phyloP scores from a whole-genome alignment of 2,113 vertebrate species.

The Leiothrix lutea region DNA sequence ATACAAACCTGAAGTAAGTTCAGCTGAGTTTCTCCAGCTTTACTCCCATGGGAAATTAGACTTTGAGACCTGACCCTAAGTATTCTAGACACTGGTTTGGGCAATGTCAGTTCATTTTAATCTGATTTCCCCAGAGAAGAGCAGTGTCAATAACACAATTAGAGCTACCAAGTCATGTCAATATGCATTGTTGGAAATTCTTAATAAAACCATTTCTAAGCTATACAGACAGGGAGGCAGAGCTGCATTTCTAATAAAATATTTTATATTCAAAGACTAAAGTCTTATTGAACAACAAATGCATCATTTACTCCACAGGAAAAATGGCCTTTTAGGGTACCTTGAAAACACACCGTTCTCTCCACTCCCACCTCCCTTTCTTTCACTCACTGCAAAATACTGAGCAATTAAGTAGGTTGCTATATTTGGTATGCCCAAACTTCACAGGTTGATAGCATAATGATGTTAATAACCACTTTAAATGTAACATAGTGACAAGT shows the following conservation, averaged over 20 bases:
- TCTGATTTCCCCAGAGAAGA: background rate
- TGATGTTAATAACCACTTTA: constrained; percentile 79
- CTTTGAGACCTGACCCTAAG: background rate
- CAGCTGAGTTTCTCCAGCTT: background rate
- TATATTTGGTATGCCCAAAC: constrained; percentile 72
- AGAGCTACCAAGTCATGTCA: background rate
- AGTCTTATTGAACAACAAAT: background rate
- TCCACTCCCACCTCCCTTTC: background rate
- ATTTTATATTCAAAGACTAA: background rate
- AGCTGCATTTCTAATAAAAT: background rate
- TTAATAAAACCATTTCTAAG: background rate
- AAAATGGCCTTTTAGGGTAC: background rate
- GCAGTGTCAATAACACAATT: background rate
- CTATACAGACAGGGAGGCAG: background rate
- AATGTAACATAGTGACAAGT: constrained; percentile 69
- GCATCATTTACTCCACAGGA: background rate
- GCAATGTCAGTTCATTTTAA: background rate
- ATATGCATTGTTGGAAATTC: background rate
- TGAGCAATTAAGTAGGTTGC: constrained; percentile 70
- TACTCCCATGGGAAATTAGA: background rate
- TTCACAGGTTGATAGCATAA: constrained; percentile 75
- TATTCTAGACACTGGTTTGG: background rate
- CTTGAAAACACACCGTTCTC: constrained; percentile 10
- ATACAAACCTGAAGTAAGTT: background rate
- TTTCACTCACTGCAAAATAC: constrained; percentile 63